Evolutionary conservation across 1,140 invertebrate species (phyloP), one percentile per base, ranked within the genome.

Genomic region (Sminthurinus signatus): DNA sequence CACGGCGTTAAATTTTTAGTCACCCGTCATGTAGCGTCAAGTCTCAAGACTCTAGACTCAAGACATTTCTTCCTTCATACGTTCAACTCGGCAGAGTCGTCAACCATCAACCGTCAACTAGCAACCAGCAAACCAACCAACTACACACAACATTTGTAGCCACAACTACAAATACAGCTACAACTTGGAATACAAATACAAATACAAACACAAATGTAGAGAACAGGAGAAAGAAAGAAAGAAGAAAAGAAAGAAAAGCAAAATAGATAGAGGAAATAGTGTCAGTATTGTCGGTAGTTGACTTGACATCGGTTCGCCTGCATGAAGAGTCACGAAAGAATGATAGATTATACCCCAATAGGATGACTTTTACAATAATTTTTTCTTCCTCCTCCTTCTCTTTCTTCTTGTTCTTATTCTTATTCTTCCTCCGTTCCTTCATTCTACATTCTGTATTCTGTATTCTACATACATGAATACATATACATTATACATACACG

Each of bases 321-420:
- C 50, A 52, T 52, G 50, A 29, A 28, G 28, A 52, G 50, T 52
- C 50, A 52, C 25, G 50, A 52, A 52, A 52, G 50, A 52, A 52
- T 52, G 50, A 52, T 52, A 52, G 50, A 52, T 52, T 52, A 52
- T 25, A 29, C 50, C 25, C 50, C 50, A 23, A 52, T 52, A 25
- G 14, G 25, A 52, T 52, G 50, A 52, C 50, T 52, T 52, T 52
- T 4, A 52, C 50, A 52, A 52, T 52, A 15, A 52, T 52, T 52
- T 52, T 52, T 52, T 52, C 50, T 25, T 25, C 27, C 27, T 27
- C 50, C 50, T 27, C 17, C 36, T 39, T 39, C 17, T 39, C 36
- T 39, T 10, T 39, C 36, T 39, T 39, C 36, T 39, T 8, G 8
- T 39, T 39, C 36, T 39, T 39, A 8, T 48, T 48, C n/a, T n/a